phyloP scores from a whole-genome alignment of 2,888 invertebrate species.

The Anthoptus insignis region DNA sequence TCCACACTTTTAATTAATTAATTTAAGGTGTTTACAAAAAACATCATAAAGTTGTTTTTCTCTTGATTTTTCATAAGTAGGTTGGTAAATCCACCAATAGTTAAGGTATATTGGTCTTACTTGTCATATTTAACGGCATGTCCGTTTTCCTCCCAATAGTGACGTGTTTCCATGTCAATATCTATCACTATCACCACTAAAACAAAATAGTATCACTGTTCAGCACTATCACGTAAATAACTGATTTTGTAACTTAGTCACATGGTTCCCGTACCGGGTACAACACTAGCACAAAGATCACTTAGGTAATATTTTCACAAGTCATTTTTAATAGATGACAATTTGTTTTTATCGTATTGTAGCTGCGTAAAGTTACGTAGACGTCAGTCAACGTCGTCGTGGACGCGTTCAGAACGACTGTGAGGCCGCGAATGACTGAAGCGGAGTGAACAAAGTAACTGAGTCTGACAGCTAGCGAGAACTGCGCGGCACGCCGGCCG shows the following conservation, averaged over 20 bases:
- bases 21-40: too few species aligned
- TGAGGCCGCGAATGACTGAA: conserved; percentile 48
- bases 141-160: conserved; percentile 82
- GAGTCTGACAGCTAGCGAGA: conserved; percentile 47
- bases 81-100: too few species aligned
- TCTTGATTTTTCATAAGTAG: too few species aligned
- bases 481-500: conserved; percentile 57
- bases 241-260: conserved; percentile 54
- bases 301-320: conserved; percentile 63
- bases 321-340: conserved; percentile 60
- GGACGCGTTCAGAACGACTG: conserved; percentile 61
- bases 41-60: too few species aligned
- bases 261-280: conserved; percentile 55
- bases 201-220: conserved; percentile 56
- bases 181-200: conserved; percentile 63
- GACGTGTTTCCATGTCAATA: conserved; percentile 78
- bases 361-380: conserved; percentile 55
- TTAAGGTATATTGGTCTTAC: conserved; percentile 58
- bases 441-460: neutral
- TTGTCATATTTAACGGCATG: conserved; percentile 78
- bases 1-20: too few species aligned
- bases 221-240: conserved; percentile 59
- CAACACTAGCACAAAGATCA: conserved; percentile 53
- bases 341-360: conserved; percentile 54
- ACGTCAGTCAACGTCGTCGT: conserved; percentile 63